Conservation (phyloP, 2,797 vertebrate species). For the Vespertilio murinus region DNA sequence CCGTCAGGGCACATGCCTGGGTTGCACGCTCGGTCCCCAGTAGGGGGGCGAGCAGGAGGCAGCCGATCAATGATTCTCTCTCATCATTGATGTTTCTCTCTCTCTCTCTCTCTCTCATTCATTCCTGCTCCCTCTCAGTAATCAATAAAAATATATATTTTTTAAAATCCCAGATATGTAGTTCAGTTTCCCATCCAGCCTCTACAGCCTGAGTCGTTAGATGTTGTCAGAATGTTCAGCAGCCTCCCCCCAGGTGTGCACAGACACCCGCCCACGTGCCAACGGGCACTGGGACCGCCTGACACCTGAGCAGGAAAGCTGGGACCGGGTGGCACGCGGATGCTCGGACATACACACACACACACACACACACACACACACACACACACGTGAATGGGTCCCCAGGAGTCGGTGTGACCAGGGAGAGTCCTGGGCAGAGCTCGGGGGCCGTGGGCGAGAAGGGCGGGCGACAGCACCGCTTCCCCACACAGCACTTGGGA, state of each 20-base stretch:
- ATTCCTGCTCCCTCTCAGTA: too few relatives aligned
- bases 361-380: neutral
- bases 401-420: neutral
- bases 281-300: neutral
- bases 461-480: rapidly evolving
- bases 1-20: too few relatives aligned
- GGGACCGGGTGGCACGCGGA: rapidly evolving
- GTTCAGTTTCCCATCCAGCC: neutral
- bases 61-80: too few relatives aligned
- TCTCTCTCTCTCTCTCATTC: too few relatives aligned
- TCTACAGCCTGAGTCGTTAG: neutral
- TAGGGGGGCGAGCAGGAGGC: too few relatives aligned
- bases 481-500: too few relatives aligned
- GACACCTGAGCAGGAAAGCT: neutral
- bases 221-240: neutral
- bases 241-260: neutral
- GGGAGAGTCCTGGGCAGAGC: neutral
- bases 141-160: too few relatives aligned
- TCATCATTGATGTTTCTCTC: too few relatives aligned
- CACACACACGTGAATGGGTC: neutral
- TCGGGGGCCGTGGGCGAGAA: neutral
- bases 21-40: too few relatives aligned
- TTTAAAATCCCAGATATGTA: too few relatives aligned
- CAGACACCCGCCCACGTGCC: neutral
- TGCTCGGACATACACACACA: rapidly evolving